Conservation (phyloP, 2,797 vertebrate genomes). For the Falco concolor region DNA sequence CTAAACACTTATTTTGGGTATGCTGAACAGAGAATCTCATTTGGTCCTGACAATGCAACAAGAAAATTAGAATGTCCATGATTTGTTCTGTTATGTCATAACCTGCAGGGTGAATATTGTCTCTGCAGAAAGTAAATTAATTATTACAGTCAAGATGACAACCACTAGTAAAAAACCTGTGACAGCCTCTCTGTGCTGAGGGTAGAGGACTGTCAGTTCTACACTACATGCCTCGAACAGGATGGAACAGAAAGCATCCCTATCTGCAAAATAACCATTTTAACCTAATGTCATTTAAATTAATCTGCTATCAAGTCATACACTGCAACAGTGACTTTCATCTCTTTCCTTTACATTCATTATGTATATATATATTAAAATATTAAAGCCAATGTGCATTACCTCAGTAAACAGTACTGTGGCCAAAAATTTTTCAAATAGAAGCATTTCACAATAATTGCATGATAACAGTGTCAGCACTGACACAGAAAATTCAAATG, state of each 20-base stretch:
- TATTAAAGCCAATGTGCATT: background rate
- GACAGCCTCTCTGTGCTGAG: background rate
- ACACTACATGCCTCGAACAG: background rate
- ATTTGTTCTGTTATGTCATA: background rate
- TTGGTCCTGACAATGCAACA: background rate
- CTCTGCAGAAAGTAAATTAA: background rate
- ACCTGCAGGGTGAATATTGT: background rate
- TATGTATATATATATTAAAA: constrained; percentile 9
- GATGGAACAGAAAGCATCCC: background rate
- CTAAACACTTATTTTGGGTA: background rate
- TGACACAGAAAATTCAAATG: constrained; percentile 37
- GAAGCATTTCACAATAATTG: constrained; percentile 7
- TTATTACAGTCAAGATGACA: background rate
- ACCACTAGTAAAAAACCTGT: background rate
- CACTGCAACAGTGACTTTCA: background rate
- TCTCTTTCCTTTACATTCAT: background rate
- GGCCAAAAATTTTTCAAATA: background rate
- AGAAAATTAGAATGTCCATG: background rate
- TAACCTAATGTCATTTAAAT: background rate
- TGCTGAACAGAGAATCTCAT: background rate
- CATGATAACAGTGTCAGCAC: background rate
- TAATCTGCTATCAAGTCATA: background rate
- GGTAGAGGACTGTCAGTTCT: background rate
- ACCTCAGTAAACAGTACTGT: background rate
- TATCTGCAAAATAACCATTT: background rate